These are phyloP conservation scores for Drosophila kanekoi DNA, from an alignment of 2,888 invertebrate species.

Conservation along the genomic window DNA sequence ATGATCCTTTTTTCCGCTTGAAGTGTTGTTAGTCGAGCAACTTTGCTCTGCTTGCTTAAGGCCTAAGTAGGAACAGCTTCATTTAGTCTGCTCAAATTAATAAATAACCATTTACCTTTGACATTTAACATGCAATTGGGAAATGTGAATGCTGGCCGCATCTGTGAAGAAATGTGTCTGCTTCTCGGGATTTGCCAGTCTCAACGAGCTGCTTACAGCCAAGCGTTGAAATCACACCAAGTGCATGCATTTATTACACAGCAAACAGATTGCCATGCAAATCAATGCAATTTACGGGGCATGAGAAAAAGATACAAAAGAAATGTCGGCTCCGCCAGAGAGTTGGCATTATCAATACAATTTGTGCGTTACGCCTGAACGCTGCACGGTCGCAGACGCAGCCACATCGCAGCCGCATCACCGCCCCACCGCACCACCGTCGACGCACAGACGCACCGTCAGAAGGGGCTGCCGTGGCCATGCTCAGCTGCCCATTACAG, in stretches of 20 bases:
- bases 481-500: constrained; percentile 42
- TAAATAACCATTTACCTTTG: not conserved
- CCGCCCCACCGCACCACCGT: not conserved
- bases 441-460: constrained; percentile 15
- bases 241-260: constrained; percentile 72
- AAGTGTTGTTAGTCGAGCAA: no score
- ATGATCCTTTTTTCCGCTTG: no score
- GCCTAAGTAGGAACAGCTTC: no score
- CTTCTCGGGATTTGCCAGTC: constrained; percentile 9
- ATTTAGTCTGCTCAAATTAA: no score
- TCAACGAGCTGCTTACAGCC: constrained; percentile 21
- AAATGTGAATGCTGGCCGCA: constrained; percentile 4
- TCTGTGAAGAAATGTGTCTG: not conserved
- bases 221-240: constrained; percentile 69
- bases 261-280: constrained; percentile 73
- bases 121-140: constrained; percentile 5
- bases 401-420: constrained; percentile 4
- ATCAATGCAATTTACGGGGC: constrained; percentile 64
- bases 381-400: constrained; percentile 22
- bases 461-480: constrained; percentile 22
- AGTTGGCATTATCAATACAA: constrained; percentile 63
- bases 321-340: constrained; percentile 25
- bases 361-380: constrained; percentile 63
- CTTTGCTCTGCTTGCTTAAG: no score
- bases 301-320: constrained; percentile 42